Percentiles rank a stretch among this genome's conserved stretches.
Conservation (phyloP, 2,888 invertebrate species). For the Caenorhabditis doughertyi region DNA sequence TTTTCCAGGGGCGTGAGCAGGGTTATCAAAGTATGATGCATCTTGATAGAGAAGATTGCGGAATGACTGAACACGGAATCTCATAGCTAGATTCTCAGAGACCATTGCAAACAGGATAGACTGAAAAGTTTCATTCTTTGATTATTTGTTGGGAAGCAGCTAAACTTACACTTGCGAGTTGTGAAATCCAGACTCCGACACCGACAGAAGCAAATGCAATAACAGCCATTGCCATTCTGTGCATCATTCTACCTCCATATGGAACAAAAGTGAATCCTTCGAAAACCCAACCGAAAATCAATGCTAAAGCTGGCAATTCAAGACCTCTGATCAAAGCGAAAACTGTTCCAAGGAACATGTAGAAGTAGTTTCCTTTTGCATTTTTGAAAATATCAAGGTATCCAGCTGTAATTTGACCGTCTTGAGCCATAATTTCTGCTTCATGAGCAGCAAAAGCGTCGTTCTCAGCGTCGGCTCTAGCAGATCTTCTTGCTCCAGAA, state of each 20-base stretch:
- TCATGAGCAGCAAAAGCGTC: constrained; percentile 72
- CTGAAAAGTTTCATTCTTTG: constrained; percentile 58
- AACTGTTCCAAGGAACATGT: constrained; percentile 67
- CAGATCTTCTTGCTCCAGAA: constrained; percentile 44
- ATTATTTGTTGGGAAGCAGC: background rate
- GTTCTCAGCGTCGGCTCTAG: constrained; percentile 65
- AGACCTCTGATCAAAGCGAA: constrained; percentile 83
- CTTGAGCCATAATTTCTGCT: constrained; percentile 71
- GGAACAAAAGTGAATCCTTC: constrained; percentile 71
- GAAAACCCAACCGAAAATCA: constrained; percentile 81
- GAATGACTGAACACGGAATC: constrained; percentile 76
- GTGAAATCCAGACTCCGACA: constrained; percentile 71
- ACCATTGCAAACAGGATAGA: constrained; percentile 71
- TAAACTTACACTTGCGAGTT: constrained; percentile 70
- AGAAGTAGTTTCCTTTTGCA: constrained; percentile 71
- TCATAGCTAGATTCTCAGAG: constrained; percentile 78
- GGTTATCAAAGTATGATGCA: constrained; percentile 84
- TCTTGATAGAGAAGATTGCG: constrained; percentile 83
- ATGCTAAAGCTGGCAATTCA: constrained; percentile 84
- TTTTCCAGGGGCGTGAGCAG: constrained; percentile 83
- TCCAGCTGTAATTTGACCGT: constrained; percentile 69
- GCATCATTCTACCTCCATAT: constrained; percentile 73
- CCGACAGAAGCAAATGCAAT: constrained; percentile 71
- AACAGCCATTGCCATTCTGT: constrained; percentile 72
- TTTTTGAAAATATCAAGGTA: constrained; percentile 72